These are phyloP conservation scores for Aspidiotus destructor DNA, from an alignment of 2,888 invertebrate species.

Conservation along the genomic window DNA sequence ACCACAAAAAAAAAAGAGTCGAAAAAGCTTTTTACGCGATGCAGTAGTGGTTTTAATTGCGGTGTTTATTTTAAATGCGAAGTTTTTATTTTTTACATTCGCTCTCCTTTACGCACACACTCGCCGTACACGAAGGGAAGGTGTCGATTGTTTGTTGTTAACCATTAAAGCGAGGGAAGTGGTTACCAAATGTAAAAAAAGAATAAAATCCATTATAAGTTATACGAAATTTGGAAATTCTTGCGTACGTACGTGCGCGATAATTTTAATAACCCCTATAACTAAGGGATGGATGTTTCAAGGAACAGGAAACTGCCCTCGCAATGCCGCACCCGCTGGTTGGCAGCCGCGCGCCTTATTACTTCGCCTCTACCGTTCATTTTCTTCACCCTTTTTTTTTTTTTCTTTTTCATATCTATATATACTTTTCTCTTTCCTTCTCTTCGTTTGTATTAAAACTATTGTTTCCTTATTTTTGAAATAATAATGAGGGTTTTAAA, in stretches of 20 bases:
- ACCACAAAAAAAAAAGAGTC: not conserved
- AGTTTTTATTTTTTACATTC: not conserved
- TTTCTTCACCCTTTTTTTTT: conserved; percentile 7
- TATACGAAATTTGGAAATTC: not conserved
- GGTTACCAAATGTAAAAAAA: not conserved
- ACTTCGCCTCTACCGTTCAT: not conserved
- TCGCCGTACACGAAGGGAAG: not conserved
- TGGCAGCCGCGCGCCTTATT: conserved; percentile 4
- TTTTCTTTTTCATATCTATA: not conserved
- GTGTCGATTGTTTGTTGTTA: not conserved
- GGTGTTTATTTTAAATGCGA: not conserved
- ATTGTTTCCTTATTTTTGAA: conserved; percentile 29
- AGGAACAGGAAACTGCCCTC: conserved; percentile 9
- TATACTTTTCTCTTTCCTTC: not conserved
- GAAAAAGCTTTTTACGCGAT: conserved; percentile 2
- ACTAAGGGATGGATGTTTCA: not conserved
- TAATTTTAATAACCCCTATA: conserved; percentile 2
- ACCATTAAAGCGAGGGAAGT: conserved; percentile 1
- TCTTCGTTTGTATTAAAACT: conserved; percentile 9
- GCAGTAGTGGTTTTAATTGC: not conserved
- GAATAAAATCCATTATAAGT: not conserved
- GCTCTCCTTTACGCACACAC: not conserved
- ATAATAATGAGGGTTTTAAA: conserved; percentile 27
- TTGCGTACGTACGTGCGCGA: not conserved
- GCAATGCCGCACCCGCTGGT: conserved; percentile 3